These are phyloP conservation scores for Drosophila sordidapex DNA, from an alignment of 2,888 invertebrate genomes.

Conservation along the genomic window DNA sequence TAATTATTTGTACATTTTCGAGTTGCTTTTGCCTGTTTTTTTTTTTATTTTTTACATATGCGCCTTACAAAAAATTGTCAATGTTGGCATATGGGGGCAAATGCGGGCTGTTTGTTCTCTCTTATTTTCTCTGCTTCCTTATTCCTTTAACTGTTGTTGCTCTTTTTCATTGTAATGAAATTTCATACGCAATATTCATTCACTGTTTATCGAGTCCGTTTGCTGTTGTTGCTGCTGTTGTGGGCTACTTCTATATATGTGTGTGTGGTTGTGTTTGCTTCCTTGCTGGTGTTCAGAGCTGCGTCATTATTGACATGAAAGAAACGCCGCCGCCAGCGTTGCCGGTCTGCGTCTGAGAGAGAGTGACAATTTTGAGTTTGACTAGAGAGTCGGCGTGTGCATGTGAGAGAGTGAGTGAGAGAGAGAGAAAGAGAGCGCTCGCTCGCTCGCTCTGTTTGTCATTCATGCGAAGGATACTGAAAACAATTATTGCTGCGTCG, in stretches of 20 bases:
- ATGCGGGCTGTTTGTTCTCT: conserved; percentile 28
- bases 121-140: conserved; percentile 1
- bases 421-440: background rate
- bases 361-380: conserved; percentile 13
- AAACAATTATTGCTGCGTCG: conserved; percentile 34
- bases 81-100: conserved; percentile 30
- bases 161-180: conserved; percentile 18
- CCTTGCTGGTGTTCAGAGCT: conserved; percentile 42
- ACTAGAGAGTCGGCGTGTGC: conserved; percentile 12
- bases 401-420: background rate
- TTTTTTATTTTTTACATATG: conserved; percentile 17
- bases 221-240: conserved; percentile 26
- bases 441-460: conserved; percentile 20
- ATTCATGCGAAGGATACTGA: conserved; percentile 74
- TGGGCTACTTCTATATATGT: conserved; percentile 4
- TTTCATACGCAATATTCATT: conserved; percentile 50
- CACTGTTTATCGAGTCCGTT: conserved; percentile 36
- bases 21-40: conserved; percentile 13
- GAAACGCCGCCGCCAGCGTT: conserved; percentile 65
- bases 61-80: conserved; percentile 16
- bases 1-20: conserved; percentile 17
- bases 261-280: conserved; percentile 14
- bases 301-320: conserved; percentile 67
- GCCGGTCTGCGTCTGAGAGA: conserved; percentile 47
- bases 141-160: conserved; percentile 6